Base-by-base conservation (phyloP, 2,888 invertebrate species). In the Pachliopta kotzebuea region DNA sequence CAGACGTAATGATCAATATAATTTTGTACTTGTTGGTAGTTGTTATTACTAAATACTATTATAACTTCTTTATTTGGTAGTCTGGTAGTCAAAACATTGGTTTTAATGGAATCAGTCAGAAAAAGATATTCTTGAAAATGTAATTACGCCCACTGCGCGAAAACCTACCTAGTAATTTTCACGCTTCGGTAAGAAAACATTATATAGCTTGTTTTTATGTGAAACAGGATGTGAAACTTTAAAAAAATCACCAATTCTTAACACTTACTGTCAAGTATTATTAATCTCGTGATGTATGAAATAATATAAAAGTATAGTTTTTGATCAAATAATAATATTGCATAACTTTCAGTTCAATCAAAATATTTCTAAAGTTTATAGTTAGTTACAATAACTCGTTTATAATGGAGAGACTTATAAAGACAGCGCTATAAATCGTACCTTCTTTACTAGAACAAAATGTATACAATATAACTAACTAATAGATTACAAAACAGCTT, bases 121-220 rank as follows among this genome's bases (percentile, higher is more conserved):
- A 45, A 45, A 18, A 45, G 6, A n/a, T 45, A 45, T 45, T 45
- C 18, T 45, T 45, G 1, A n/a, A 45, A 45, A 45, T n/a, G 45
- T 45, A 45, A 45, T 45, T n/a, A 45, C 45, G n/a, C 42, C 9
- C 23, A 45, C 29, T 56, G 26, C 20, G 42, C 29, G 55, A 50
- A 56, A 58, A 54, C 45, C 55, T 45, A 49, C 21, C n/a, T 18
- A 17, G 53, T 63, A 53, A 63, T 58, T 54, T 54, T 45, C 45
- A 55, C 55, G 63, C 63, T 59, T 49, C 63, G 8, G 4, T 17
- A 59, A 26, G 49, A 63, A 59, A 55, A 59, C 29, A 37, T 55
- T 50, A 49, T 24, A 64, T 67, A 65, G 69, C 61, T 60, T 67
- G 67, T 69, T 59, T 63, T 58, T 59, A 29, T 23, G 53, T 23